Conservation (phyloP, 2,113 vertebrate species). For the Alectura lathami region DNA sequence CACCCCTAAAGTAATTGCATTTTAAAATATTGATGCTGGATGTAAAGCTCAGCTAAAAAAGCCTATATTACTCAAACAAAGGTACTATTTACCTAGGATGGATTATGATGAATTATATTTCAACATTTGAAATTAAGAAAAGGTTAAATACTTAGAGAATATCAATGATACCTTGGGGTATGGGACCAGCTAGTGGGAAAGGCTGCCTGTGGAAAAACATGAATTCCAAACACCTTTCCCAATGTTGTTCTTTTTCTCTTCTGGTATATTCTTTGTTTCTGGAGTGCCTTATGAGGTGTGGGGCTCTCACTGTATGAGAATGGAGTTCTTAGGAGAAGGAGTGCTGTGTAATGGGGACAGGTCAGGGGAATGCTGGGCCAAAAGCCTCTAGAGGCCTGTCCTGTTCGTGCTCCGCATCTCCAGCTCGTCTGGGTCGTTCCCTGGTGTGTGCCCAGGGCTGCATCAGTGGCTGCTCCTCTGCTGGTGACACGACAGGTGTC, state of each 20-base stretch:
- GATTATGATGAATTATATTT: neutral
- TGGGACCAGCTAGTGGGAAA: neutral
- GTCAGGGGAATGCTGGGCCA: too few species aligned
- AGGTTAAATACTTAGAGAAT: neutral
- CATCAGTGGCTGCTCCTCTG: neutral
- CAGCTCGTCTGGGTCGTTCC: neutral
- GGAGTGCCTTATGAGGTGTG: neutral
- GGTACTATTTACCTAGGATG: neutral
- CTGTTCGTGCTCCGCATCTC: neutral
- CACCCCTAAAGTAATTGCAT: neutral
- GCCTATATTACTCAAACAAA: neutral
- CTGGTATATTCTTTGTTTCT: neutral
- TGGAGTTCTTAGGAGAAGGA: neutral
- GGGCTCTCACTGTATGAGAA: neutral
- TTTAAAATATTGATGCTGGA: constrained; percentile 8
- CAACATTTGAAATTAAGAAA: constrained; percentile 8
- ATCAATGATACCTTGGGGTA: neutral
- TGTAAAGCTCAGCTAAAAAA: neutral
- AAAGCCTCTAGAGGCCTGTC: neutral
- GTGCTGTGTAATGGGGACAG: fast-evolving
- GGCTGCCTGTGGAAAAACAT: neutral
- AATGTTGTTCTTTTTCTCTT: neutral
- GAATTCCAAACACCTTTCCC: neutral
- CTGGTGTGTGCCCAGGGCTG: neutral
- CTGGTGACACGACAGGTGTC: neutral